These are phyloP conservation scores for Aplocera efformata DNA, from an alignment of 2,888 invertebrate species.

Conservation along the genomic window DNA sequence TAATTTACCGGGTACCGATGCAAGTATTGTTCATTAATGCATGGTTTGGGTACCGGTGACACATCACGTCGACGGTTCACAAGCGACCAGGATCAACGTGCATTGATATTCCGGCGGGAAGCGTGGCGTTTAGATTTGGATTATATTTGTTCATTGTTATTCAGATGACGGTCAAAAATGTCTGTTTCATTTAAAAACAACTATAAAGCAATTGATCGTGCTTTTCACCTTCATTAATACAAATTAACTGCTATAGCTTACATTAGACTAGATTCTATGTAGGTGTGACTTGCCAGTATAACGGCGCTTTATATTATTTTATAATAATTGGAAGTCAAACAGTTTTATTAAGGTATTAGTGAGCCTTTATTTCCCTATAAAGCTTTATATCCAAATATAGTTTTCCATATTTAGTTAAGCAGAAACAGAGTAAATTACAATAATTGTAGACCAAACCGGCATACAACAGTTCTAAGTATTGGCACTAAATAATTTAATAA, in stretches of 20 bases:
- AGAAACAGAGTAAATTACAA: background rate
- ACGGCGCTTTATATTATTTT: slow-evolving; percentile 4
- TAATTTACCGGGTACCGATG: slow-evolving; percentile 42
- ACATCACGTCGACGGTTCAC: slow-evolving; percentile 77
- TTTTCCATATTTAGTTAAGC: slow-evolving; percentile 4
- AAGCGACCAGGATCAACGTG: slow-evolving; percentile 63
- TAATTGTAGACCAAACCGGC: background rate
- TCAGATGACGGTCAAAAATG: slow-evolving; percentile 58
- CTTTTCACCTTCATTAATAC: slow-evolving; percentile 16
- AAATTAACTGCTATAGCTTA: background rate
- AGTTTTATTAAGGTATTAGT: slow-evolving; percentile 13
- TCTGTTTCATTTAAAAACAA: slow-evolving; percentile 68
- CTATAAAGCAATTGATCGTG: slow-evolving; percentile 45
- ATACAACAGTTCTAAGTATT: background rate
- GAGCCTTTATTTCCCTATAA: slow-evolving; percentile 3
- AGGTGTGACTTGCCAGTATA: slow-evolving; percentile 5
- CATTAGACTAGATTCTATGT: slow-evolving; percentile 1
- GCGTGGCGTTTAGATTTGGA: slow-evolving; percentile 76
- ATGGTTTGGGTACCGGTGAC: slow-evolving; percentile 70
- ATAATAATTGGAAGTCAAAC: slow-evolving; percentile 13
- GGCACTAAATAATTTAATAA: slow-evolving; percentile 1
- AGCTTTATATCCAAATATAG: slow-evolving; percentile 1
- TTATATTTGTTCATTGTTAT: slow-evolving; percentile 76
- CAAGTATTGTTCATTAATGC: slow-evolving; percentile 71
- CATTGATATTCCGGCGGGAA: slow-evolving; percentile 74